Conservation (phyloP, 2,888 invertebrate species). For the Pheosia tremula region DNA sequence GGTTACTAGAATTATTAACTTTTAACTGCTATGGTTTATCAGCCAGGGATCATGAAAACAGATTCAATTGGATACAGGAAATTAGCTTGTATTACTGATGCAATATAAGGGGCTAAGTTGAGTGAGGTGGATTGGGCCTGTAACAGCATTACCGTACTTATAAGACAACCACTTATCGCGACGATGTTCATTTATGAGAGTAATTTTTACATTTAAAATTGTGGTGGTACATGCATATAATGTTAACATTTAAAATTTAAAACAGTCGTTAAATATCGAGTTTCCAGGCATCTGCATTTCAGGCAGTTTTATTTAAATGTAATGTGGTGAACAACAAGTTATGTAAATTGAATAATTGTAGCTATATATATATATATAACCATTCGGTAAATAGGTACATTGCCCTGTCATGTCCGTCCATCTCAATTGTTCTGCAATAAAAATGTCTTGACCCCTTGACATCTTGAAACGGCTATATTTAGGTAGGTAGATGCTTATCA, state of each 20-base stretch:
- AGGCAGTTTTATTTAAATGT: not conserved
- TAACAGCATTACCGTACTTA: constrained; percentile 64
- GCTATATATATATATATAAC: not conserved
- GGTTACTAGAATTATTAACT: not conserved
- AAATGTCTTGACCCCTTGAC: constrained; percentile 41
- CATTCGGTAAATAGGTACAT: constrained; percentile 15
- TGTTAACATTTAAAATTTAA: not conserved
- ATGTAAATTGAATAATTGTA: too few species aligned
- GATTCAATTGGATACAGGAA: constrained; percentile 57
- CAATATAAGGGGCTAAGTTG: constrained; percentile 56
- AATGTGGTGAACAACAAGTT: too few species aligned
- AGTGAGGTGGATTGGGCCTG: constrained; percentile 68
- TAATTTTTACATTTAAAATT: constrained; percentile 29
- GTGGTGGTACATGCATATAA: not conserved
- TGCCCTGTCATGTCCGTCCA: constrained; percentile 39
- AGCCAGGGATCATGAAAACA: constrained; percentile 62
- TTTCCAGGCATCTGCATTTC: not conserved
- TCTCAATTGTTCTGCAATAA: constrained; percentile 39
- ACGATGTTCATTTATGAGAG: constrained; percentile 53
- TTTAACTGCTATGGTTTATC: constrained; percentile 41
- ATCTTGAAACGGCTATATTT: constrained; percentile 23
- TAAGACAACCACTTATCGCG: constrained; percentile 57
- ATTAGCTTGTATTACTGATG: constrained; percentile 68
- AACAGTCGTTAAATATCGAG: not conserved
- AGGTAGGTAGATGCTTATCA: not conserved